These are phyloP conservation scores for Aleadryas rufinucha DNA, from an alignment of 2,113 vertebrate genomes.

Conservation along the genomic window DNA sequence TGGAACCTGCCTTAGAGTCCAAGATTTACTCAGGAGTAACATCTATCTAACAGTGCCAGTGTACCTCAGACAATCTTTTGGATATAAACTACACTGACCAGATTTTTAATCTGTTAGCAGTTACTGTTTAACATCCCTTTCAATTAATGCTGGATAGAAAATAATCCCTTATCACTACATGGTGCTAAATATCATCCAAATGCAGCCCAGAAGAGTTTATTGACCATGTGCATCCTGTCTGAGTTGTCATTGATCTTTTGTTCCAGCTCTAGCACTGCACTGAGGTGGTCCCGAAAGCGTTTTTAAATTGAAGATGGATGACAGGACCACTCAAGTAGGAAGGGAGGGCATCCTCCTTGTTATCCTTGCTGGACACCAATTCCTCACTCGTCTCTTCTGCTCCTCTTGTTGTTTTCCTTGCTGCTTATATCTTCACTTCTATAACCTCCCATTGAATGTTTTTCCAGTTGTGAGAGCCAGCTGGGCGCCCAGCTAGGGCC, in stretches of 20 bases:
- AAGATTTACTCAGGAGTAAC: neutral
- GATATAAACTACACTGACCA: neutral
- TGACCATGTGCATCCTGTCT: neutral
- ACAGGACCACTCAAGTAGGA: neutral
- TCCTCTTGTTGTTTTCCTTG: accelerated
- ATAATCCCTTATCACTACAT: neutral
- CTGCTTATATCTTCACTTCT: neutral
- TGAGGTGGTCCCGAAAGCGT: neutral
- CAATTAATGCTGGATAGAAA: neutral
- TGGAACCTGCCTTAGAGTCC: neutral
- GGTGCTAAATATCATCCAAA: neutral
- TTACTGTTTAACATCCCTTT: neutral
- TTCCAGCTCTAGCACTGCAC: neutral
- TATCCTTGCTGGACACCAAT: neutral
- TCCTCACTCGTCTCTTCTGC: neutral
- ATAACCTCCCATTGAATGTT: neutral
- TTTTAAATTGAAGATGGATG: neutral
- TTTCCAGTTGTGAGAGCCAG: neutral
- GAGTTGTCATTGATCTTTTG: neutral
- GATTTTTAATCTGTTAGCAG: neutral
- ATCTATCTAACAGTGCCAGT: neutral
- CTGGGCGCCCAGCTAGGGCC: neutral
- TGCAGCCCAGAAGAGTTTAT: neutral
- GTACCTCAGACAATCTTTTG: neutral
- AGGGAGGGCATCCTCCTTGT: neutral